phyloP scores from a whole-genome alignment of 2,888 invertebrate species.

The Noctua janthina region DNA sequence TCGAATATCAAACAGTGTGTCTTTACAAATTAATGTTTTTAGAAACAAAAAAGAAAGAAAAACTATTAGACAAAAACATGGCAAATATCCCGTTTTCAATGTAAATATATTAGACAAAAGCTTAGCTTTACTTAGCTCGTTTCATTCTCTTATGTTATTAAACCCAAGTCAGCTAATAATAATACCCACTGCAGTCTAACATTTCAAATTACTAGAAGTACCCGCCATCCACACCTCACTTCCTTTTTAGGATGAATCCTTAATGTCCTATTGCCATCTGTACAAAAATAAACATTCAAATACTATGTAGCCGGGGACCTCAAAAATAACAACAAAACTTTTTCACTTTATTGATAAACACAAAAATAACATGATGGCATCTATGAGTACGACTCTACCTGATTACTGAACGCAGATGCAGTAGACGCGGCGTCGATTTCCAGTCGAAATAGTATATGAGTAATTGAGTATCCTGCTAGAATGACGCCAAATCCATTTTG shows the following conservation, averaged over 20 bases:
- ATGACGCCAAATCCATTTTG: neutral
- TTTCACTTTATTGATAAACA: neutral
- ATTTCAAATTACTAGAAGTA: slow-evolving; percentile 5
- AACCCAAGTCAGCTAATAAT: neutral
- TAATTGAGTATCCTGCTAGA: too few species aligned
- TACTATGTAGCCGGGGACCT: neutral
- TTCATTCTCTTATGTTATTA: neutral
- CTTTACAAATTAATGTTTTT: neutral
- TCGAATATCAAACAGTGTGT: neutral
- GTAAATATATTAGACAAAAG: neutral
- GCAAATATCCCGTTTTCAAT: too few species aligned
- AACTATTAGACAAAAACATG: neutral
- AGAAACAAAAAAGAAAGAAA: neutral
- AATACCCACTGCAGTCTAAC: neutral
- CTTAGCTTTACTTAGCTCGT: neutral
- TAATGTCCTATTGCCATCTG: neutral
- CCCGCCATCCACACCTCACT: neutral
- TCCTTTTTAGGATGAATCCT: slow-evolving; percentile 1
- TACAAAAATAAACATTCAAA: neutral
- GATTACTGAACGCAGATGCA: neutral
- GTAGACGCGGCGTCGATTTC: too few species aligned
- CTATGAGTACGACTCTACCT: neutral
- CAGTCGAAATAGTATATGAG: neutral
- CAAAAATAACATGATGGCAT: neutral
- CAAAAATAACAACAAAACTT: neutral